Evolutionary conservation across 2,888 invertebrate genomes (phyloP).

Genomic region (Baronia brevicornis): DNA sequence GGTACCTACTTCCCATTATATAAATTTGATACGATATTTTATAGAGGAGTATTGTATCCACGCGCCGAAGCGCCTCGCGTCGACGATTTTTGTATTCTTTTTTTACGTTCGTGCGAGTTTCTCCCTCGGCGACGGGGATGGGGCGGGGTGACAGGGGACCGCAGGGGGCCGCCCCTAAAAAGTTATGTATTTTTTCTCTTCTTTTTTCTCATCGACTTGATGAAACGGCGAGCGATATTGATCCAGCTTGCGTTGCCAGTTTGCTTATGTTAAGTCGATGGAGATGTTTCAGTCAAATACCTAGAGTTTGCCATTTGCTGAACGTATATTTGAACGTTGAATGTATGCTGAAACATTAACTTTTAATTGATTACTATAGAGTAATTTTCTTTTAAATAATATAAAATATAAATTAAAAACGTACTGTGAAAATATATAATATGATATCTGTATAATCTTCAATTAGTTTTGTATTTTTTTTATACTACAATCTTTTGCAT

Average conservation of each 20-base stretch:
- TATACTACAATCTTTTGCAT: too few relatives aligned
- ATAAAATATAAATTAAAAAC: too few relatives aligned
- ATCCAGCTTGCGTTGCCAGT: slow-evolving; percentile 45
- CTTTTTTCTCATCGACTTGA: slow-evolving; percentile 72
- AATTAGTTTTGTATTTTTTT: slow-evolving; percentile 15
- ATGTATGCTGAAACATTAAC: too few relatives aligned
- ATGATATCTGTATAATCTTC: too few relatives aligned
- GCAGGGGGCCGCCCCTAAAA: slow-evolving; percentile 66
- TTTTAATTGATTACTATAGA: too few relatives aligned
- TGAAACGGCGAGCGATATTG: slow-evolving; percentile 68
- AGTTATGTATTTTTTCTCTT: slow-evolving; percentile 74
- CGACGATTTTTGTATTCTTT: slow-evolving; percentile 54
- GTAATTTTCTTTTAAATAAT: too few relatives aligned
- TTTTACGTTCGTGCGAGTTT: slow-evolving; percentile 44
- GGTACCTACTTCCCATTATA: slow-evolving; percentile 58
- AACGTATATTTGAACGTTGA: too few relatives aligned
- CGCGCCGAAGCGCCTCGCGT: slow-evolving; percentile 46
- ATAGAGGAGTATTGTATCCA: slow-evolving; percentile 54
- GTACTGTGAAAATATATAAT: too few relatives aligned
- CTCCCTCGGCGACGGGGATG: slow-evolving; percentile 28
- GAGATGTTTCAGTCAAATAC: slow-evolving; percentile 3
- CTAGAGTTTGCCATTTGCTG: too few relatives aligned
- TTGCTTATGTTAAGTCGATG: slow-evolving; percentile 22
- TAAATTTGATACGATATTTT: slow-evolving; percentile 69
- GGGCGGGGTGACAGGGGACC: slow-evolving; percentile 27